phyloP scores from a whole-genome alignment of 2,797 vertebrate genomes.

The Scleropages formosus region DNA sequence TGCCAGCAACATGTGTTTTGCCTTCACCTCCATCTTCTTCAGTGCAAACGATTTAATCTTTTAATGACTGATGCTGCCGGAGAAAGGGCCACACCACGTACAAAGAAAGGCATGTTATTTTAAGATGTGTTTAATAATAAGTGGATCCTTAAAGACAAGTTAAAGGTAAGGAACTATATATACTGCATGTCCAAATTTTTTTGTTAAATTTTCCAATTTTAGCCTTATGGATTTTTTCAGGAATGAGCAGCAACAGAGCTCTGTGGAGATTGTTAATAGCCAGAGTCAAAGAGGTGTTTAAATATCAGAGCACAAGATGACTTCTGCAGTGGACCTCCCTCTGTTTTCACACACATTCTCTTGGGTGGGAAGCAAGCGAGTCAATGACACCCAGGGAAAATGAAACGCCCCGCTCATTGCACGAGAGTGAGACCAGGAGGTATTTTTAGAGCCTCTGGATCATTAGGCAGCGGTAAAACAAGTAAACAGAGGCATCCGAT shows the following conservation, averaged over 20 bases:
- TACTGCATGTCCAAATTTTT: neutral
- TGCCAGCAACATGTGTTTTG: too few relatives aligned
- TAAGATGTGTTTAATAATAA: slow-evolving; percentile 6
- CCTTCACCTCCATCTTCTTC: too few relatives aligned
- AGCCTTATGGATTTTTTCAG: slow-evolving; percentile 13
- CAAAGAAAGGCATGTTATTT: slow-evolving; percentile 11
- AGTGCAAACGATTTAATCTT: too few relatives aligned
- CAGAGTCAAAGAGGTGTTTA: slow-evolving; percentile 15
- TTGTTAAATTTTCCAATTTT: too few relatives aligned
- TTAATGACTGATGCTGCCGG: slow-evolving; percentile 6
- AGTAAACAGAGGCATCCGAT: neutral
- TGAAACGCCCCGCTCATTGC: neutral
- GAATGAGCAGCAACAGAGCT: neutral
- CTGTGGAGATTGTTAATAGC: neutral
- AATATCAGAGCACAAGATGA: slow-evolving; percentile 17
- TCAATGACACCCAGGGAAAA: neutral
- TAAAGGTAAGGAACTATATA: slow-evolving; percentile 8
- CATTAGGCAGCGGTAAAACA: neutral
- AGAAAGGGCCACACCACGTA: neutral
- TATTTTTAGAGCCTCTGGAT: neutral
- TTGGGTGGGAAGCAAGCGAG: neutral
- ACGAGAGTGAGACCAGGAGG: slow-evolving; percentile 7
- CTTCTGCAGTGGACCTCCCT: neutral
- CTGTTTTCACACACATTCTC: neutral
- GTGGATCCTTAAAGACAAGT: slow-evolving; percentile 2